phyloP scores from a whole-genome alignment of 2,888 invertebrate species.

The Cheilosia pagana region DNA sequence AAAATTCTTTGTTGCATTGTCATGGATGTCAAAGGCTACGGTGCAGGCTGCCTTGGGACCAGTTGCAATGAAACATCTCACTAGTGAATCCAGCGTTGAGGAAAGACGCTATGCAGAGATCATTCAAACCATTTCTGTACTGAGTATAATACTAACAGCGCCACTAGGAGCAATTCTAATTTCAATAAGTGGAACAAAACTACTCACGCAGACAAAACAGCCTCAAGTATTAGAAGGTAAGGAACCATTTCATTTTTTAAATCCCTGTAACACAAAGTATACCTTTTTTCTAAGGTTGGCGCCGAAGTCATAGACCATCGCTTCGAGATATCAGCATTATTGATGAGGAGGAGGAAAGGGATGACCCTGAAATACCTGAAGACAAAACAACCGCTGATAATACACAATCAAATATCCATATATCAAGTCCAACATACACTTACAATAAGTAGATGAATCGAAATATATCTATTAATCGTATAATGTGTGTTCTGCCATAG shows the following conservation, averaged over 20 bases:
- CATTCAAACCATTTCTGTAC: conserved; percentile 90
- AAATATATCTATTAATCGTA: no score
- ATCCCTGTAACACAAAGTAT: background rate
- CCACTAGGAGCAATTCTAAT: conserved; percentile 93
- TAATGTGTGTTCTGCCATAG: no score
- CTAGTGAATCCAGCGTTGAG: conserved; percentile 82
- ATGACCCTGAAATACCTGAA: conserved; percentile 83
- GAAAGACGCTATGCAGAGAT: conserved; percentile 87
- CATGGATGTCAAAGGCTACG: conserved; percentile 99
- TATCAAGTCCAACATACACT: conserved; percentile 77
- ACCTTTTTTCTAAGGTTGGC: conserved; percentile 86
- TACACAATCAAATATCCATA: conserved; percentile 81
- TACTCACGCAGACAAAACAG: conserved; percentile 90
- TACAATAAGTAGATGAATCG: conserved; percentile 76
- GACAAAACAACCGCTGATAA: conserved; percentile 81
- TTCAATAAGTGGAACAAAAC: conserved; percentile 89
- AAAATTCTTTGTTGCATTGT: conserved; percentile 94
- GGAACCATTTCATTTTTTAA: background rate
- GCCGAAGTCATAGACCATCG: conserved; percentile 91
- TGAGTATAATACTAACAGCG: conserved; percentile 93
- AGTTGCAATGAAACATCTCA: conserved; percentile 88
- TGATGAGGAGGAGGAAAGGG: conserved; percentile 91
- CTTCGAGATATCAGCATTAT: conserved; percentile 94
- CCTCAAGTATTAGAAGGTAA: conserved; percentile 88
- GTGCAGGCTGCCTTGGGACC: conserved; percentile 96